These are phyloP conservation scores for Nerophis lumbriciformis DNA, from an alignment of 2,113 vertebrate genomes.

Conservation along the genomic window DNA sequence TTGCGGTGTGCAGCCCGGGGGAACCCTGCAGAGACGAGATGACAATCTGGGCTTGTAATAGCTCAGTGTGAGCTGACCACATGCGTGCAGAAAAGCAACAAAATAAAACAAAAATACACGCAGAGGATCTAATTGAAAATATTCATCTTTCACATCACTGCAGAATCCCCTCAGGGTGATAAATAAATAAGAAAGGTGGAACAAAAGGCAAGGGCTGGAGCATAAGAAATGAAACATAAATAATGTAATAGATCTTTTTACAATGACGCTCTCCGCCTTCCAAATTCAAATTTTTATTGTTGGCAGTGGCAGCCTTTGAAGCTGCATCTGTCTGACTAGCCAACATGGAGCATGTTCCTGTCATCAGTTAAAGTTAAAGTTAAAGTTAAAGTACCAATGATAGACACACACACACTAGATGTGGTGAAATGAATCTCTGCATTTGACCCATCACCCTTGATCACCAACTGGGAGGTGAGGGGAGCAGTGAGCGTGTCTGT, in stretches of 20 bases:
- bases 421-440: too few species aligned
- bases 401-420: too few species aligned
- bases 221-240: constrained; percentile 41
- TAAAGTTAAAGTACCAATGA: too few species aligned
- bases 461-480: too few species aligned
- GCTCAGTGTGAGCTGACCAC: constrained; percentile 3
- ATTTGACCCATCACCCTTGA: too few species aligned
- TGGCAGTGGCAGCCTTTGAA: constrained; percentile 46
- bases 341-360: constrained; percentile 50
- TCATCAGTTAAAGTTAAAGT: constrained; percentile 44
- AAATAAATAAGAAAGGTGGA: constrained; percentile 15
- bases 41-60: constrained; percentile 32
- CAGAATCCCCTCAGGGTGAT: constrained; percentile 15
- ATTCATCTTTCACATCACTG: constrained; percentile 27
- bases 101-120: constrained; percentile 1
- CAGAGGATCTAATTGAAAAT: background rate
- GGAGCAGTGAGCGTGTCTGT: too few species aligned
- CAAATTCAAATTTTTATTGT: constrained; percentile 32
- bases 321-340: constrained; percentile 58
- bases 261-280: constrained; percentile 33
- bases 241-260: constrained; percentile 25
- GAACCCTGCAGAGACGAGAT: background rate
- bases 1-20: constrained; percentile 35
- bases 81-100: background rate
- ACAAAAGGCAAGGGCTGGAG: constrained; percentile 20